These are phyloP conservation scores for Muscina levida DNA, from an alignment of 2,888 invertebrate species.

Conservation along the genomic window DNA sequence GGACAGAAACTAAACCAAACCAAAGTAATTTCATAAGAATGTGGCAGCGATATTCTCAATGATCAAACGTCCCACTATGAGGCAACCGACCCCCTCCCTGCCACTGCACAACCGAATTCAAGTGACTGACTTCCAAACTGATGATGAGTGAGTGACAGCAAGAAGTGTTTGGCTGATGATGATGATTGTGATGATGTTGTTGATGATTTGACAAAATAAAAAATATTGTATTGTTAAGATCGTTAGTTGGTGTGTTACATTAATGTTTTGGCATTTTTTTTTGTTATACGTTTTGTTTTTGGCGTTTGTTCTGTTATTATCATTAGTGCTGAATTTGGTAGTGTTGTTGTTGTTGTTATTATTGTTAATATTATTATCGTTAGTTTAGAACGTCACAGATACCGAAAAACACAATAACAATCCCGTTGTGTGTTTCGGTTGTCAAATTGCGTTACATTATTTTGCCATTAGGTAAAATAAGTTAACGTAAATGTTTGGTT, in stretches of 20 bases:
- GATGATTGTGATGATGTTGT: conserved; percentile 56
- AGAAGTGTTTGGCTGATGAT: no score
- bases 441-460: no score
- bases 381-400: background rate
- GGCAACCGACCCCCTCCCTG: background rate
- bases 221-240: background rate
- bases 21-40: conserved; percentile 48
- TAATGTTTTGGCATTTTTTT: conserved; percentile 15
- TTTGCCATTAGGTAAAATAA: no score
- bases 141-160: background rate
- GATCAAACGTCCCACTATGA: background rate
- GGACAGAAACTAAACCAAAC: conserved; percentile 30
- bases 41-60: conserved; percentile 69
- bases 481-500: no score
- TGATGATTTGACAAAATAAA: conserved; percentile 66
- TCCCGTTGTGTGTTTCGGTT: no score
- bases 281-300: conserved; percentile 19
- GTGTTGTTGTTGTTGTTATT: conserved; percentile 14
- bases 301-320: background rate
- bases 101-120: conserved; percentile 5
- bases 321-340: conserved; percentile 3
- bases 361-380: conserved; percentile 31
- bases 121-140: background rate
- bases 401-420: no score
- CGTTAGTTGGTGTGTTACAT: conserved; percentile 14